A percentile compares a stretch with the other conserved stretches of the same genome.
These are phyloP conservation scores for Stictocephala bisonia DNA, from an alignment of 2,888 invertebrate species.

Conservation along the genomic window DNA sequence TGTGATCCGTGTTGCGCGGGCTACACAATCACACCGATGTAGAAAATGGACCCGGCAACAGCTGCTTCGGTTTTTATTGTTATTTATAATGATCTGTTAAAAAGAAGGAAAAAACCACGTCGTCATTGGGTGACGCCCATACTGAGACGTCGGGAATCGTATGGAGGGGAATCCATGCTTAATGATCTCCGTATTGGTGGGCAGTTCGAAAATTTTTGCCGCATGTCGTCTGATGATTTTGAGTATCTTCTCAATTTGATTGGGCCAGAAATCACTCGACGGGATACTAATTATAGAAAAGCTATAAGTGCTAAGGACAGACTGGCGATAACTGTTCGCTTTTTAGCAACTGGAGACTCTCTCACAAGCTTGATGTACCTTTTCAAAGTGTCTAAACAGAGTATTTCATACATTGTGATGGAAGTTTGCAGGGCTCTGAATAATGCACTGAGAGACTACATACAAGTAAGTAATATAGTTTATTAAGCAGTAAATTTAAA, in stretches of 20 bases:
- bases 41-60: too few relatives aligned
- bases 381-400: conserved; percentile 13
- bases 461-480: conserved; percentile 10
- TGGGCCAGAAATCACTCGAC: neutral
- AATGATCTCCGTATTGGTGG: conserved; percentile 23
- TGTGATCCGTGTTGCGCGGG: too few relatives aligned
- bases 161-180: conserved; percentile 16
- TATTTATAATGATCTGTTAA: neutral
- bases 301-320: conserved; percentile 13
- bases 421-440: conserved; percentile 13
- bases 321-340: conserved; percentile 9
- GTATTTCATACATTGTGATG: conserved; percentile 13
- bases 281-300: conserved; percentile 8
- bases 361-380: conserved; percentile 10
- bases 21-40: too few relatives aligned
- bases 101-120: conserved; percentile 8
- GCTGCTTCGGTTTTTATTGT: neutral
- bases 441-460: conserved; percentile 13
- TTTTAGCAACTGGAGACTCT: conserved; percentile 8
- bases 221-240: conserved; percentile 2
- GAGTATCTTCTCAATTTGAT: neutral
- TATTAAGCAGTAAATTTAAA: conserved; percentile 14
- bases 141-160: conserved; percentile 12
- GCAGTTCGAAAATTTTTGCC: conserved; percentile 8
- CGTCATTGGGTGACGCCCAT: conserved; percentile 26